Evolutionary conservation across 2,888 invertebrate species (phyloP), one percentile per base, ranked within the genome.

Genomic region (Tryphoninae sp.): DNA sequence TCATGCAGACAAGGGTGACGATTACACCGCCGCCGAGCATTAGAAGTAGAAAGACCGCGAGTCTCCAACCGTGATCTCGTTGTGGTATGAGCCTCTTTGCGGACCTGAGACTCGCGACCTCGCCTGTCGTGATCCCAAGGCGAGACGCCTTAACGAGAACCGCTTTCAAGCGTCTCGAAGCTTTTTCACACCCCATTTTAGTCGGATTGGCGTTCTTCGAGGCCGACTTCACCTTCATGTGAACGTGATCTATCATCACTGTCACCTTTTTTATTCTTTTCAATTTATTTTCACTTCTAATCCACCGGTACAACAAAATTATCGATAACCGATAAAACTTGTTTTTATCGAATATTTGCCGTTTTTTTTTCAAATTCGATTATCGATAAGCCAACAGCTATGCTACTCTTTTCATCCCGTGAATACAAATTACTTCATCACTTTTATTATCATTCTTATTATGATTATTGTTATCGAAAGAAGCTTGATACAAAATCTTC

Each of bases 181-280:
- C 91, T 81, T 91, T 91, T 80, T 91, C 91, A 86, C 90, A 91
- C 9, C 88, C 90, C 89, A 91, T 88, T 85, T 91, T 91, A 78
- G 90, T 82, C n/a, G 90, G 87, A 80, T 88, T 86, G 76, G 84
- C 88, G 82, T 86, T 88, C 81, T 87, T 87, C 75, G 89, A 86
- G 71, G 85, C 81, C 65, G 89, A 87, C 78, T 87, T 88, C 81
- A 89, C 87, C 82, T 89, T 90, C 80, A 88, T 86, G 81, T 89
- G 89, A 81, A 89, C 89, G 86, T 90, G 89, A 86, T 90, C 89
- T 89, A 89, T 89, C 68, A 80, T 77, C 26, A 55, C 61, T 16
- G 16, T 53, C 19, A 53, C 53, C 19, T 16, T 53, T 53, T 53
- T 8, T 19, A n/a, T 53, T 16, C 19, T 53, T 19, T 45, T 13